Evolutionary conservation across 1,140 invertebrate genomes (phyloP).

Genomic region (Aporrectodea caliginosa): DNA sequence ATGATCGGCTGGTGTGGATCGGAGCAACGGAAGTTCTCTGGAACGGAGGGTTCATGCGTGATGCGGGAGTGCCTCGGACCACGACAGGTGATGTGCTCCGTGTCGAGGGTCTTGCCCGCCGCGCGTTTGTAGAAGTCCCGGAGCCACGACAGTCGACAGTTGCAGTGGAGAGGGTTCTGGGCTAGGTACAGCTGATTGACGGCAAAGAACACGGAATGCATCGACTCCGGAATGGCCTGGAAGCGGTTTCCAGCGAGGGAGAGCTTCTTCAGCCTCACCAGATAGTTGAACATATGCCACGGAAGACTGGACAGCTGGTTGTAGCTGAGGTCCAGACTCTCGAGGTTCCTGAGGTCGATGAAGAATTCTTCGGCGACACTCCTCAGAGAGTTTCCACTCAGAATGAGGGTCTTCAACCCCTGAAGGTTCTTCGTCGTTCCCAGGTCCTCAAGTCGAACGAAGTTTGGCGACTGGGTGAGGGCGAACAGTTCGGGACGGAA

Average conservation of each 20-base stretch:
- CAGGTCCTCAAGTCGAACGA: background rate
- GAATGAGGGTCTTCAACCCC: slow-evolving; percentile 6
- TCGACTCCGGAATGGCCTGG: slow-evolving; percentile 23
- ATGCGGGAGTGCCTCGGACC: slow-evolving; percentile 4
- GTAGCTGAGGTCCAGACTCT: slow-evolving; percentile 23
- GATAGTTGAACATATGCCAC: slow-evolving; percentile 8
- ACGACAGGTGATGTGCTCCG: background rate
- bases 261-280: slow-evolving; percentile 23
- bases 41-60: background rate
- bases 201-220: slow-evolving; percentile 23
- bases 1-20: slow-evolving; percentile 8
- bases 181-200: slow-evolving; percentile 23
- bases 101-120: slow-evolving; percentile 17
- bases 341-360: background rate
- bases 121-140: slow-evolving; percentile 22
- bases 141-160: slow-evolving; percentile 27
- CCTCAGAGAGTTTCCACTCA: background rate
- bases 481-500: slow-evolving; percentile 13
- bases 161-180: slow-evolving; percentile 27
- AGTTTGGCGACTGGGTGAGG: slow-evolving; percentile 4
- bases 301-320: slow-evolving; percentile 9
- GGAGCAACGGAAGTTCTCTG: slow-evolving; percentile 11
- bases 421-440: slow-evolving; percentile 7
- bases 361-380: slow-evolving; percentile 1
- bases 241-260: slow-evolving; percentile 22